These are phyloP conservation scores for Parambassis ranga DNA, from an alignment of 2,797 vertebrate species.

Conservation along the genomic window DNA sequence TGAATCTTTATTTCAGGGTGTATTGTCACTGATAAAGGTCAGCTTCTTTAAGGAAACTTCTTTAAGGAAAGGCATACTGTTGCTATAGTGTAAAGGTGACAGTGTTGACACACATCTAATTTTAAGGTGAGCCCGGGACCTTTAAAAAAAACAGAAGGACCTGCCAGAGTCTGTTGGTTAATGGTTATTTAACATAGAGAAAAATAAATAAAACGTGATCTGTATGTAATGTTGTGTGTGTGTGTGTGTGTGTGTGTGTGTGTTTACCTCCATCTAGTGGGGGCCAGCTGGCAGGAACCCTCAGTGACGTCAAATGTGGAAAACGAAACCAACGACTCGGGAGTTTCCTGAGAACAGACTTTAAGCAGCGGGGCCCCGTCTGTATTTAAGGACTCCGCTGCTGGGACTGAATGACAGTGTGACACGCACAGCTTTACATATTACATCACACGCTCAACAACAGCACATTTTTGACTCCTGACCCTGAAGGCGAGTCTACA, in stretches of 20 bases:
- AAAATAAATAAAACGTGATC: no score
- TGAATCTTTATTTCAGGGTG: no score
- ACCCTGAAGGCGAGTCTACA: not conserved
- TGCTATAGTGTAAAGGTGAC: no score
- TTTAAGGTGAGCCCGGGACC: no score
- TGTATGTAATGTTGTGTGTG: no score
- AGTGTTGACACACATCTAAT: no score
- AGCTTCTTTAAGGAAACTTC: no score
- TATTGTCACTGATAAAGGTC: no score
- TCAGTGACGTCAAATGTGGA: conserved; percentile 54
- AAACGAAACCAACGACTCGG: conserved; percentile 74
- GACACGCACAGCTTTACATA: rapidly evolving
- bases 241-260: not conserved
- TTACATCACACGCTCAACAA: rapidly evolving
- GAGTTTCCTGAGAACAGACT: conserved; percentile 66
- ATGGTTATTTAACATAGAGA: no score
- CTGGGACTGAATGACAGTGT: not conserved
- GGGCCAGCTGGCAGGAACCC: not conserved
- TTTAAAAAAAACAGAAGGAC: no score
- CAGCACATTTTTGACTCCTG: not conserved
- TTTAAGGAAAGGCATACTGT: no score
- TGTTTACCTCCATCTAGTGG: conserved; percentile 31
- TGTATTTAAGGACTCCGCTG: not conserved
- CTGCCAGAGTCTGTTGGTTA: no score
- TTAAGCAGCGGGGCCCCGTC: rapidly evolving